Percentiles rank a stretch among this genome's conserved stretches.
phyloP scores from a whole-genome alignment of 2,113 vertebrate genomes.

The Gobius niger region DNA sequence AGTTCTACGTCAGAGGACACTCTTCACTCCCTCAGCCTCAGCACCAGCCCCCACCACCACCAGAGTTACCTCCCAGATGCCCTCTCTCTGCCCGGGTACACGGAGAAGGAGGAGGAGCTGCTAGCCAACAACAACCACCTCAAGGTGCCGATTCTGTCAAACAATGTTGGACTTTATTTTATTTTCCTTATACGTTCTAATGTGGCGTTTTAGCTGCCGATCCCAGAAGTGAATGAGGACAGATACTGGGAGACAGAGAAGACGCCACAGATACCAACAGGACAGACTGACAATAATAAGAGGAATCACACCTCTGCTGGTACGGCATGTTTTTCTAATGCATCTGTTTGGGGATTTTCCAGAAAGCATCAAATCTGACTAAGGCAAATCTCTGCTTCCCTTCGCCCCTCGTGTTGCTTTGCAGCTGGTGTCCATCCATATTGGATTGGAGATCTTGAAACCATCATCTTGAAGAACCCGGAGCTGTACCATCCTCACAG shows the following conservation, averaged over 20 bases:
- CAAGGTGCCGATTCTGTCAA: constrained; percentile 41
- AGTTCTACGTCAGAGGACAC: constrained; percentile 27
- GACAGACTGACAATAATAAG: constrained; percentile 71
- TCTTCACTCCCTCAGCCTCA: constrained; percentile 5
- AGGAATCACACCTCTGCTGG: constrained; percentile 86
- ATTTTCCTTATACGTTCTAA: background rate
- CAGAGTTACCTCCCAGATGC: constrained; percentile 36
- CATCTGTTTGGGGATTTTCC: too few relatives aligned
- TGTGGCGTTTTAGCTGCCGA: constrained; percentile 69
- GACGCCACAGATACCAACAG: constrained; percentile 56
- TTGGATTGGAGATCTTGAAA: constrained; percentile 78
- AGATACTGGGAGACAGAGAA: constrained; percentile 59
- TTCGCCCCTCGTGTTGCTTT: background rate
- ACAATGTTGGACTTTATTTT: too few relatives aligned
- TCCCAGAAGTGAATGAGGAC: constrained; percentile 76
- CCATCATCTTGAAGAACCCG: constrained; percentile 57
- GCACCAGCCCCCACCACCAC: constrained; percentile 8
- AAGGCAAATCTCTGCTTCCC: too few relatives aligned
- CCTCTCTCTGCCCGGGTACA: constrained; percentile 10
- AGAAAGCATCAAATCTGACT: too few relatives aligned
- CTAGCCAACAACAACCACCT: constrained; percentile 56
- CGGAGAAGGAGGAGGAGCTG: constrained; percentile 33
- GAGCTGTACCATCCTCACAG: constrained; percentile 52
- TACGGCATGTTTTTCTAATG: constrained; percentile 56
- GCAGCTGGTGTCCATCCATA: constrained; percentile 79